phyloP scores from a whole-genome alignment of 2,888 invertebrate species.

The Hipparchia semele region DNA sequence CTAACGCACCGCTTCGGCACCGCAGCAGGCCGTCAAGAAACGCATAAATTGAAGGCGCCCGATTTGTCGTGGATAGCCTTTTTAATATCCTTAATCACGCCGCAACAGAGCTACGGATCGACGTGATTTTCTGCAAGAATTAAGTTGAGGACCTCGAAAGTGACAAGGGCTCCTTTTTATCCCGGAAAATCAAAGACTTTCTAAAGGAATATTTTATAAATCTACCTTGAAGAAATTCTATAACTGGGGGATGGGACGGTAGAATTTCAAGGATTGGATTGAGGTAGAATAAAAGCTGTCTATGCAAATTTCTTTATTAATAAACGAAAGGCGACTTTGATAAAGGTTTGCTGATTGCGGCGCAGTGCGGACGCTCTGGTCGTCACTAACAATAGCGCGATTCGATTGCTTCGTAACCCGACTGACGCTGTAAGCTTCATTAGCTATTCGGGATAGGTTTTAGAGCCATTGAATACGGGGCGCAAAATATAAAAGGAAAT shows the following conservation, averaged over 20 bases:
- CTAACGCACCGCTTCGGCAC: too few relatives aligned
- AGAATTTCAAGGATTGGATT: neutral
- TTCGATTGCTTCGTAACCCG: neutral
- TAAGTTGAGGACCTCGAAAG: too few relatives aligned
- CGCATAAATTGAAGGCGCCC: too few relatives aligned
- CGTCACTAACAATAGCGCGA: neutral
- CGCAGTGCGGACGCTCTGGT: slow-evolving; percentile 1
- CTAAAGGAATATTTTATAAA: neutral
- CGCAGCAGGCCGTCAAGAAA: too few relatives aligned
- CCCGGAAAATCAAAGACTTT: too few relatives aligned
- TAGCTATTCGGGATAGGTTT: slow-evolving; percentile 14
- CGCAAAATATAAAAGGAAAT: neutral
- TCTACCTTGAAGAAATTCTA: too few relatives aligned
- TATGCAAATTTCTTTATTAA: neutral
- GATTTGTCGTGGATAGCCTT: neutral
- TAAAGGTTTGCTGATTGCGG: slow-evolving; percentile 14
- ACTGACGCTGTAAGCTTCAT: slow-evolving; percentile 19
- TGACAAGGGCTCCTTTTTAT: too few relatives aligned
- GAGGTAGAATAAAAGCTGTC: neutral
- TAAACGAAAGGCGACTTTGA: neutral
- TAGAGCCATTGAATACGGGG: neutral
- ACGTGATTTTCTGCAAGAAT: too few relatives aligned
- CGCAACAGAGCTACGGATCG: too few relatives aligned
- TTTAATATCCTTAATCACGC: too few relatives aligned
- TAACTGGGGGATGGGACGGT: neutral